Evolutionary conservation across 2,797 vertebrate genomes (phyloP).

Genomic region (Sebastes kiyomatsui): DNA sequence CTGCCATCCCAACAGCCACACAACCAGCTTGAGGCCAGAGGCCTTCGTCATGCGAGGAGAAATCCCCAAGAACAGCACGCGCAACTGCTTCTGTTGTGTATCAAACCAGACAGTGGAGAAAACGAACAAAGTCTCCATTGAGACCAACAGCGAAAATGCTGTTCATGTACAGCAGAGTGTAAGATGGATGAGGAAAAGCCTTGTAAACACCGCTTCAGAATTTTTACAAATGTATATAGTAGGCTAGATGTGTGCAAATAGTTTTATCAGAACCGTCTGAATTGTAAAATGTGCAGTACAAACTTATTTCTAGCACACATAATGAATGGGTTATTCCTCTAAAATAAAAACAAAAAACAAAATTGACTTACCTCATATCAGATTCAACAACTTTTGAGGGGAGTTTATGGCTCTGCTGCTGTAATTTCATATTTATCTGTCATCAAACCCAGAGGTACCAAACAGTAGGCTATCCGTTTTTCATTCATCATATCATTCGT

Average conservation of each 20-base stretch:
- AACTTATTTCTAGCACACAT: neutral
- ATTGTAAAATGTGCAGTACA: neutral
- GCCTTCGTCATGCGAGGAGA: constrained; percentile 12
- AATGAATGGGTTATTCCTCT: neutral
- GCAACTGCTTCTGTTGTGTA: constrained; percentile 43
- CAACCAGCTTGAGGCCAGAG: constrained; percentile 7
- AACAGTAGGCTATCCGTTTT: neutral
- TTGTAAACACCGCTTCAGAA: neutral
- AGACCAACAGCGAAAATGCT: constrained; percentile 14
- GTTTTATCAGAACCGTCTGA: neutral
- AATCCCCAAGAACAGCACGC: constrained; percentile 39
- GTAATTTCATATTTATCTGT: constrained; percentile 4
- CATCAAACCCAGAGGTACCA: neutral
- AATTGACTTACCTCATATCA: neutral
- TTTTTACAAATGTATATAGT: neutral
- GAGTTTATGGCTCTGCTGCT: neutral
- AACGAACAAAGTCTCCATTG: constrained; percentile 27
- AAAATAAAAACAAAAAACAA: neutral
- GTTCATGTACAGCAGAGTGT: constrained; percentile 4
- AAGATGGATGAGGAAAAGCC: neutral
- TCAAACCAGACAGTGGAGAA: constrained; percentile 44
- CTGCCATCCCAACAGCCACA: constrained; percentile 11
- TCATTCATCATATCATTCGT: constrained; percentile 30
- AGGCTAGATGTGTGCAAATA: neutral
- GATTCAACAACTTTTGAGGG: neutral